phyloP scores from a whole-genome alignment of 1,140 invertebrate genomes.

The Hyles vespertilio region DNA sequence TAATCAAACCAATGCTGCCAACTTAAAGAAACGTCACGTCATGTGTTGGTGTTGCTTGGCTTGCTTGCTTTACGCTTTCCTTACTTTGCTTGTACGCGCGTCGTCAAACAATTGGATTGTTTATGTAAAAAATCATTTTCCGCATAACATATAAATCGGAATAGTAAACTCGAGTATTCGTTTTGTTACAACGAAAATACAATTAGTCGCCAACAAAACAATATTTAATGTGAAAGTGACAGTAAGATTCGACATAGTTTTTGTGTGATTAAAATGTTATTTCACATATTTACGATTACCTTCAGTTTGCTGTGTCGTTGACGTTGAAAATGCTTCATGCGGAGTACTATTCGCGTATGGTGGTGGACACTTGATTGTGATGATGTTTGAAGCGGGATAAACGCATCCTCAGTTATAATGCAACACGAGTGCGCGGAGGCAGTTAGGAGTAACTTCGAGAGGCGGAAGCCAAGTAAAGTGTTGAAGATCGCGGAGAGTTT shows the following conservation, averaged over 20 bases:
- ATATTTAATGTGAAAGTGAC: conserved; percentile 66
- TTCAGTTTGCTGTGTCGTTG: conserved; percentile 44
- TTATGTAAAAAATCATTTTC: conserved; percentile 48
- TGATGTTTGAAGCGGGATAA: conserved; percentile 68
- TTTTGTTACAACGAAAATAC: conserved; percentile 22
- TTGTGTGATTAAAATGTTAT: conserved; percentile 64
- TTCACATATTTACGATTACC: conserved; percentile 61
- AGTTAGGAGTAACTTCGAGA: conserved; percentile 57
- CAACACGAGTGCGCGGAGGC: conserved; percentile 61
- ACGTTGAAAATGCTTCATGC: conserved; percentile 37
- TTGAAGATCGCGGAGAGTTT: conserved; percentile 73
- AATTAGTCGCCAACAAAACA: conserved; percentile 27
- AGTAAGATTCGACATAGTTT: conserved; percentile 58
- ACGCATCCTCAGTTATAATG: conserved; percentile 65
- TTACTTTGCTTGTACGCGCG: conserved; percentile 62
- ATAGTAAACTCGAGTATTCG: conserved; percentile 30
- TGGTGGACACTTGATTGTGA: conserved; percentile 43
- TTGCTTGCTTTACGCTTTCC: conserved; percentile 64
- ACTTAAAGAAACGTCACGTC: conserved; percentile 43
- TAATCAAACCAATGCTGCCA: conserved; percentile 34
- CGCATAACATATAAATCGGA: conserved; percentile 42
- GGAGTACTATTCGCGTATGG: conserved; percentile 32
- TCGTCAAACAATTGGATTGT: conserved; percentile 60
- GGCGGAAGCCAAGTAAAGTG: conserved; percentile 68
- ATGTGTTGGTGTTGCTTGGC: conserved; percentile 51